Conservation (phyloP, 1,140 invertebrate species). For the Heliothis subflexa region DNA sequence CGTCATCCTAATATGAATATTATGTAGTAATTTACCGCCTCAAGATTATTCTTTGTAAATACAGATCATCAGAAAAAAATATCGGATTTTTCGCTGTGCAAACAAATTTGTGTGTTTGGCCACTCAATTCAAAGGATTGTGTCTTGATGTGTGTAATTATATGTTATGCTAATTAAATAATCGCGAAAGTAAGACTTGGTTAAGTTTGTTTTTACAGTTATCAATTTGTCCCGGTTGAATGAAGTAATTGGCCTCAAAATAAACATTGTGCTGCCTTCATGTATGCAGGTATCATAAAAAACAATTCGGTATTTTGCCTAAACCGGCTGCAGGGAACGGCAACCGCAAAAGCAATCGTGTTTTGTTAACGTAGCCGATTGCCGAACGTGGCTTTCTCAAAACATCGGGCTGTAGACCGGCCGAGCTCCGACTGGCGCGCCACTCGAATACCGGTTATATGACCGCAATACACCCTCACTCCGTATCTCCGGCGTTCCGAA, state of each 20-base stretch:
- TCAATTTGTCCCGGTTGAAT: slow-evolving; percentile 25
- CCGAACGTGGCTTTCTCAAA: slow-evolving; percentile 83
- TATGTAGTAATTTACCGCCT: too few species aligned
- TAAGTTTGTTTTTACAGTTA: slow-evolving; percentile 35
- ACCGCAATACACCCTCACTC: slow-evolving; percentile 79
- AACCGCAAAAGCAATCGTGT: slow-evolving; percentile 74
- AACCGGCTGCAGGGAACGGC: slow-evolving; percentile 62
- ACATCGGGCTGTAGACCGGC: slow-evolving; percentile 74
- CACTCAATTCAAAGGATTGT: neutral
- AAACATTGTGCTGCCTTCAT: slow-evolving; percentile 47
- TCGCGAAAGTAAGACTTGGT: slow-evolving; percentile 9
- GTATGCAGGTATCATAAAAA: slow-evolving; percentile 59
- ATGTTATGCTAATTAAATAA: slow-evolving; percentile 11
- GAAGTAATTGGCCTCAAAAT: slow-evolving; percentile 30
- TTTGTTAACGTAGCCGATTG: slow-evolving; percentile 79
- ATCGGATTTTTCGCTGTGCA: too few species aligned
- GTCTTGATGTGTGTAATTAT: slow-evolving; percentile 13
- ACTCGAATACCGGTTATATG: slow-evolving; percentile 84
- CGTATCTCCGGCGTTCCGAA: slow-evolving; percentile 45
- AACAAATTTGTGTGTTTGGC: neutral
- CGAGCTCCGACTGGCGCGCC: slow-evolving; percentile 74
- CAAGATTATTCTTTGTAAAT: neutral
- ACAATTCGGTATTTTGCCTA: slow-evolving; percentile 63
- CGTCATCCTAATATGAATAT: too few species aligned
- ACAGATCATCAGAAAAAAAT: neutral